Conservation (phyloP, 2,797 vertebrate genomes). For the Prionace glauca region DNA sequence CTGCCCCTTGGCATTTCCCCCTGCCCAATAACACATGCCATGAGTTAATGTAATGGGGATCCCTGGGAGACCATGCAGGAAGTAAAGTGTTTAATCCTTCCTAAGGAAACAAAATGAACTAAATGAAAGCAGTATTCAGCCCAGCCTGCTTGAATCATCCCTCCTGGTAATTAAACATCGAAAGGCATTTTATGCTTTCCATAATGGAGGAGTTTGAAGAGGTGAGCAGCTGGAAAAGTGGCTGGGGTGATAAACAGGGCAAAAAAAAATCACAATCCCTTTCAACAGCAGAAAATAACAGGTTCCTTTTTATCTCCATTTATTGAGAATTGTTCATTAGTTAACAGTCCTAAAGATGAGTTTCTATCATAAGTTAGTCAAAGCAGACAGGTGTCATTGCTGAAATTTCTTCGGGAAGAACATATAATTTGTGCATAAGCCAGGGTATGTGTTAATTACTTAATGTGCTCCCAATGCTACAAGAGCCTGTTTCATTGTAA, state of each 20-base stretch:
- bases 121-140: not conserved
- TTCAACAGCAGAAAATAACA: not conserved
- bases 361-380: not conserved
- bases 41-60: not conserved
- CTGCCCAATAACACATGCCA: not conserved
- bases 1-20: too few relatives aligned
- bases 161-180: not conserved
- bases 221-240: not conserved
- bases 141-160: not conserved
- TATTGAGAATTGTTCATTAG: not conserved
- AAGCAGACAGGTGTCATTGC: not conserved
- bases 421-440: not conserved
- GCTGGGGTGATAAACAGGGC: not conserved
- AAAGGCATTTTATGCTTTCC: not conserved
- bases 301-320: not conserved
- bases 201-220: not conserved
- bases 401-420: conserved; percentile 24
- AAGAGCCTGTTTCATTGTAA: conserved; percentile 5
- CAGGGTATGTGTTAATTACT: not conserved
- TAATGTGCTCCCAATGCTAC: not conserved
- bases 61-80: not conserved
- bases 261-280: not conserved
- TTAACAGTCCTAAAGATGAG: not conserved
- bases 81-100: not conserved
- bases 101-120: not conserved